Conservation (phyloP, 2,797 vertebrate species). For the Acipenser oxyrinchus region DNA sequence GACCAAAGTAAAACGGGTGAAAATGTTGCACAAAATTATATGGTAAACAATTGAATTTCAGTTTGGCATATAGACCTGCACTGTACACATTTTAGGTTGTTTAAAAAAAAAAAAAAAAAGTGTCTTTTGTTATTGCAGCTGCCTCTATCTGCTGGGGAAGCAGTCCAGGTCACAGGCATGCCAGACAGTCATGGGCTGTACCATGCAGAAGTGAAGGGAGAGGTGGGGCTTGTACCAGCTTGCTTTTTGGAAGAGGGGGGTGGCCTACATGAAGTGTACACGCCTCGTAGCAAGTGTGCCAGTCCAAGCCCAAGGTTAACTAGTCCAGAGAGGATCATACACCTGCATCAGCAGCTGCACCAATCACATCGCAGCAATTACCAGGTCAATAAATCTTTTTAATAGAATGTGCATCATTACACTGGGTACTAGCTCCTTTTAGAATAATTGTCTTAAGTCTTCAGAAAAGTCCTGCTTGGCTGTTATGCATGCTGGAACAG, state of each 20-base stretch:
- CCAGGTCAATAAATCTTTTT: slow-evolving; percentile 34
- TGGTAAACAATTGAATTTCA: no score
- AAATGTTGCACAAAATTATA: no score
- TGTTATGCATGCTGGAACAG: no score
- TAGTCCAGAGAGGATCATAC: slow-evolving; percentile 52
- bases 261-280: neutral
- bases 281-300: neutral
- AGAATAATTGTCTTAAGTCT: no score
- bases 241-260: slow-evolving; percentile 7
- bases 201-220: slow-evolving; percentile 10
- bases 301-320: slow-evolving; percentile 25
- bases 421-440: no score
- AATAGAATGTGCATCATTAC: no score
- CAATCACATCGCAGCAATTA: slow-evolving; percentile 39
- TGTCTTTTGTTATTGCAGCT: slow-evolving; percentile 32
- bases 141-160: slow-evolving; percentile 18
- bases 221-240: slow-evolving; percentile 20
- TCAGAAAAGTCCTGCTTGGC: no score
- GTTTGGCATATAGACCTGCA: no score
- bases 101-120: no score
- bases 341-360: slow-evolving; percentile 48
- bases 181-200: slow-evolving; percentile 13
- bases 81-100: neutral
- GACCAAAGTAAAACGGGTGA: no score
- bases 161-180: slow-evolving; percentile 16